phyloP scores from a whole-genome alignment of 2,888 invertebrate genomes.

The Hyalella azteca region DNA sequence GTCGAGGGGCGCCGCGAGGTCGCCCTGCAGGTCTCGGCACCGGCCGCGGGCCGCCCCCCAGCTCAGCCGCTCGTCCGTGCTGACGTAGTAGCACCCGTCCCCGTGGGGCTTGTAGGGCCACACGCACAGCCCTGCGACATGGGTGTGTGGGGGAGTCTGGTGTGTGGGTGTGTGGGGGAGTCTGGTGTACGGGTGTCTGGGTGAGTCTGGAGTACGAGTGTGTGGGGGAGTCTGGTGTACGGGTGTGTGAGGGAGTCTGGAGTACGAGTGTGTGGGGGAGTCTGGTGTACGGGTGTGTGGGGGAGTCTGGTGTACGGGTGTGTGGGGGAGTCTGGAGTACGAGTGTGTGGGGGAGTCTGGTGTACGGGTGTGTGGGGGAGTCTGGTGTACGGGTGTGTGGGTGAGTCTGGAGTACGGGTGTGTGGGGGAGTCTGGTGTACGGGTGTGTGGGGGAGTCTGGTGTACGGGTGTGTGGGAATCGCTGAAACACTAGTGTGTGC shows the following conservation, averaged over 20 bases:
- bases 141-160: not conserved
- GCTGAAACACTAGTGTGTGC: too few species aligned
- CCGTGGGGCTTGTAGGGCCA: slow-evolving; percentile 46
- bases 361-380: too few species aligned
- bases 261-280: not conserved
- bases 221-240: not conserved
- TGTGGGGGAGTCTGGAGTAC: not conserved
- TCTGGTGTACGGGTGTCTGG: not conserved
- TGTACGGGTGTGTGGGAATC: too few species aligned
- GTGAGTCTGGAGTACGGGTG: too few species aligned
- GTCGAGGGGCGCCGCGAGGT: slow-evolving; percentile 44
- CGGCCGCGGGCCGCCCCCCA: slow-evolving; percentile 46
- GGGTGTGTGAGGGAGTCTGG: not conserved
- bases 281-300: not conserved
- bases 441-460: too few species aligned
- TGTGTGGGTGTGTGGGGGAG: not conserved
- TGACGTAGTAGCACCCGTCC: slow-evolving; percentile 42
- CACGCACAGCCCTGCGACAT: slow-evolving; percentile 38
- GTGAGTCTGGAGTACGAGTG: not conserved
- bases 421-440: too few species aligned
- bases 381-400: too few species aligned
- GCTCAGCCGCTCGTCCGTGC: slow-evolving; percentile 44
- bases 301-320: not conserved
- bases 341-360: too few species aligned
- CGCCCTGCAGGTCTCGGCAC: slow-evolving; percentile 47